Evolutionary conservation across 1,140 invertebrate genomes (phyloP).

Genomic region (Venturia canescens): DNA sequence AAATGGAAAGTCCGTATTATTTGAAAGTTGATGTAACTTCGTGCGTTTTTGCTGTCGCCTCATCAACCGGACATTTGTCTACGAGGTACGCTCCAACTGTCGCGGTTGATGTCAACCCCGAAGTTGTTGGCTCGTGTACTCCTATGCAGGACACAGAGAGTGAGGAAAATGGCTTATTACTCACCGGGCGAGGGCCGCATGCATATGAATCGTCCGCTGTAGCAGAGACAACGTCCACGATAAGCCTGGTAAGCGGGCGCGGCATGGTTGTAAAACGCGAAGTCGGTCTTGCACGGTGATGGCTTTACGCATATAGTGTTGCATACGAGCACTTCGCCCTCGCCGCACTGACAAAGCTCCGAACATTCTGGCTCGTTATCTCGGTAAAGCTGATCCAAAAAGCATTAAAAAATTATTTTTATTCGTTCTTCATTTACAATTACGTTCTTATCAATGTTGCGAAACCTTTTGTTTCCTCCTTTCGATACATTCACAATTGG

Average conservation of each 20-base stretch:
- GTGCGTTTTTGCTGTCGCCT: not conserved
- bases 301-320: slow-evolving; percentile 91
- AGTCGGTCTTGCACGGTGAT: slow-evolving; percentile 89
- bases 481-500: too few species aligned
- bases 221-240: slow-evolving; percentile 91
- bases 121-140: slow-evolving; percentile 16
- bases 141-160: not conserved
- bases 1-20: too few species aligned
- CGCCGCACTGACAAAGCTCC: slow-evolving; percentile 88
- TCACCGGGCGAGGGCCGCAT: slow-evolving; percentile 90
- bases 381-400: slow-evolving; percentile 83
- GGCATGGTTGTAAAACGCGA: slow-evolving; percentile 92
- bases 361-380: slow-evolving; percentile 91
- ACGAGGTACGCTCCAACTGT: not conserved
- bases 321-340: slow-evolving; percentile 86
- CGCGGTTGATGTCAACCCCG: slow-evolving; percentile 25
- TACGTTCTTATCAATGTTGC: too few species aligned
- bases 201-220: slow-evolving; percentile 93
- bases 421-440: not conserved
- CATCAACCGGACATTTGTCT: not conserved
- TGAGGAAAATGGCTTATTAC: slow-evolving; percentile 51
- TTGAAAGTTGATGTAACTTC: too few species aligned
- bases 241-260: slow-evolving; percentile 92
- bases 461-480: too few species aligned
- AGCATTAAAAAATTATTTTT: not conserved